Evolutionary conservation across 2,888 invertebrate genomes (phyloP).

Genomic region (Andrena flavipes): DNA sequence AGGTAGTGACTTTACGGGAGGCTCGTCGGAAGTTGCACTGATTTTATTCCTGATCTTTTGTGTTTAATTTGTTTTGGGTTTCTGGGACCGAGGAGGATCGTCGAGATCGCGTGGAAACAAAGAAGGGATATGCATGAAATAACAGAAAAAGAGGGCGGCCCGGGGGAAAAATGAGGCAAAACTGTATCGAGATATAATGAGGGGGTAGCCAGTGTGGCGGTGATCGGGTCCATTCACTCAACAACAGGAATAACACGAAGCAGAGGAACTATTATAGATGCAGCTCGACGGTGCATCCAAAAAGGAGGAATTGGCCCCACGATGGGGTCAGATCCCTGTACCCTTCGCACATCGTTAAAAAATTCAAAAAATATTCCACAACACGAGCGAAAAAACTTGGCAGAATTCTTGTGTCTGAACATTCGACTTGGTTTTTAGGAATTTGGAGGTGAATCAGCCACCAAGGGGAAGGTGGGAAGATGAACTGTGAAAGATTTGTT

Average conservation of each 20-base stretch:
- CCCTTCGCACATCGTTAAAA: constrained; percentile 3
- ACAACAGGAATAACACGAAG: constrained; percentile 61
- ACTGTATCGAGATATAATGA: constrained; percentile 81
- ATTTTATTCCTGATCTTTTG: neutral
- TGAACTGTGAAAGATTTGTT: no score
- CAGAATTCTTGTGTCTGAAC: no score
- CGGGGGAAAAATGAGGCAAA: constrained; percentile 74
- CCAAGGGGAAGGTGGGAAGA: neutral
- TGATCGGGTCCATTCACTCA: constrained; percentile 72
- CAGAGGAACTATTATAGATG: constrained; percentile 56
- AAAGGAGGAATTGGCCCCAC: neutral
- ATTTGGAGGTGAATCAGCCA: neutral
- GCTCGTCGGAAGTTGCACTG: no score
- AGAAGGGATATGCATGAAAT: constrained; percentile 64
- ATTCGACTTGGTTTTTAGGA: neutral
- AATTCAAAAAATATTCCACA: neutral
- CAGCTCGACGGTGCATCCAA: constrained; percentile 41
- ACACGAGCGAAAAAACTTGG: no score
- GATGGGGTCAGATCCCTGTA: neutral
- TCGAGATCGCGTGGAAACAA: constrained; percentile 47
- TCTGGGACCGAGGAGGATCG: neutral
- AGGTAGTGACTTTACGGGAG: neutral
- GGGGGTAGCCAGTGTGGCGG: constrained; percentile 72
- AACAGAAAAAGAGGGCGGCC: constrained; percentile 61
- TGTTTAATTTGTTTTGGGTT: no score